Base-by-base conservation (phyloP, 2,113 vertebrate species). In the Sinosuthora webbiana region DNA sequence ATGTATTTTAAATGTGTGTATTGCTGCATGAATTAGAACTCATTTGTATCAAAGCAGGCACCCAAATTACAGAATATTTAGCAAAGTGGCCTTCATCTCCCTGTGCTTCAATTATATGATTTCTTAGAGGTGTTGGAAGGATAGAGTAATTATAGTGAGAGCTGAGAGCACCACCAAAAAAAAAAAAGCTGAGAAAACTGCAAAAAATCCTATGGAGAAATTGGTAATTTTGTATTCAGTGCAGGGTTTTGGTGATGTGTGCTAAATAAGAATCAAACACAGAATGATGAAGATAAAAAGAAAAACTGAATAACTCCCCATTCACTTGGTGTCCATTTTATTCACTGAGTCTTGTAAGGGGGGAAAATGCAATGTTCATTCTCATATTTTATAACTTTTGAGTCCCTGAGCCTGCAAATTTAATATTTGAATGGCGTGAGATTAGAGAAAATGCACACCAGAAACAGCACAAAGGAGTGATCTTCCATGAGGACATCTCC, bases 111-210 rank as follows among this genome's bases (percentile, higher is more conserved):
- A 49, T 95, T 76, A 73, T 73, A 90, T 65, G 78, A 94, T 89
- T 95, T 97, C 84, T 87, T 96, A 93, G 84, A 96, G 95, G 87
- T 93, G 67, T 83, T 93, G 81, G 88, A 87, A 94, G 71, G 82
- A 90, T 86, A 94, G 79, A 90, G 91, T 94, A 95, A 96, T 96
- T 94, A 91, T 65, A 90, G 84, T 44, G 90, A 91, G 82, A 87
- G 70, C 70, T 91, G 63, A 94, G 27, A 94, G 74, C 53, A 84
- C 69, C 84, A 83, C 37, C 3, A 37, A 50, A 90, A 60, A 41
- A 37, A 49, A 25, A 65, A 50, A 73, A 78, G 30, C 68, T 82
- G 83, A 93, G 93, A 96, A 92, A 81, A 79, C 41, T 44, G 94
- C 81, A 82, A 93, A 88, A 95, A 95, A 93, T 16, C 44, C 70